These are phyloP conservation scores for Chirona hameri DNA, from an alignment of 2,888 invertebrate species.

Conservation along the genomic window DNA sequence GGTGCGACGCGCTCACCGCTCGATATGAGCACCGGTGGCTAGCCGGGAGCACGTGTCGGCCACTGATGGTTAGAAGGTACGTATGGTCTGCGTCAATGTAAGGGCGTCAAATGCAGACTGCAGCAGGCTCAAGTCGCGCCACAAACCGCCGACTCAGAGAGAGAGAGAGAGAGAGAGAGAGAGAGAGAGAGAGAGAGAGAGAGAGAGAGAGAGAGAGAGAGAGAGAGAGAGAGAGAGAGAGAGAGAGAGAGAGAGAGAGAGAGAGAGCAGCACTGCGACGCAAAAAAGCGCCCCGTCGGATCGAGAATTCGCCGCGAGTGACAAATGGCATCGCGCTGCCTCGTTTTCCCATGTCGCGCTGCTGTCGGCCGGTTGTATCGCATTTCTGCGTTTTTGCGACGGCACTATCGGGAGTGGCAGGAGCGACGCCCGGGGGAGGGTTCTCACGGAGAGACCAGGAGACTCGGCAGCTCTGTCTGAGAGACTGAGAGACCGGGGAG, in stretches of 20 bases:
- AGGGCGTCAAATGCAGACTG: too few relatives aligned
- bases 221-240: too few relatives aligned
- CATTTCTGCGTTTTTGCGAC: constrained; percentile 10
- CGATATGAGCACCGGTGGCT: too few relatives aligned
- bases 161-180: too few relatives aligned
- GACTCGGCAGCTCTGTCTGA: not conserved
- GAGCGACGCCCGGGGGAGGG: not conserved
- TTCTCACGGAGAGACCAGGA: not conserved
- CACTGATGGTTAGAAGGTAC: too few relatives aligned
- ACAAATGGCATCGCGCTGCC: not conserved
- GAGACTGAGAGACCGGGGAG: not conserved
- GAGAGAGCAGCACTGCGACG: not conserved
- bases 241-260: too few relatives aligned
- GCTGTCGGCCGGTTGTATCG: not conserved
- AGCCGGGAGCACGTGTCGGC: too few relatives aligned
- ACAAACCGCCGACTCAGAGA: too few relatives aligned
- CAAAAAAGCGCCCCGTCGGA: not conserved
- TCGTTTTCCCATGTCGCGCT: not conserved
- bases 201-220: too few relatives aligned
- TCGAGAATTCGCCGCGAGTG: not conserved
- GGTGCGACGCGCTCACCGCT: too few relatives aligned
- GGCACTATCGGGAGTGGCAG: not conserved
- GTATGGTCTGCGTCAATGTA: not conserved
- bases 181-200: too few relatives aligned
- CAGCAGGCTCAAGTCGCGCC: too few relatives aligned